These are phyloP conservation scores for Spheniscus mendiculus DNA, from an alignment of 2,113 vertebrate genomes.

Conservation along the genomic window DNA sequence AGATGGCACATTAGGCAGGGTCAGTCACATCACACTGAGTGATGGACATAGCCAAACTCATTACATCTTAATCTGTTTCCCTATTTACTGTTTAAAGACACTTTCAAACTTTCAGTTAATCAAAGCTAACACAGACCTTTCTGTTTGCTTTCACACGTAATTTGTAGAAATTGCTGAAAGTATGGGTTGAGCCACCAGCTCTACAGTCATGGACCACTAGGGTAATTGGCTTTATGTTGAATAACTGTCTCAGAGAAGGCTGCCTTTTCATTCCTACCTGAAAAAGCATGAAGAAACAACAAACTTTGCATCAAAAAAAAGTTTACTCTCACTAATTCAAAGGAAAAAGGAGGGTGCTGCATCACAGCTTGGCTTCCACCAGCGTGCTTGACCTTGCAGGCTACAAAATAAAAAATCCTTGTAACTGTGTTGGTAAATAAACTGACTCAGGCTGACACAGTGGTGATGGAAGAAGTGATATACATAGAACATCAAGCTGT, in stretches of 20 bases:
- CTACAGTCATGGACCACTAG: accelerated
- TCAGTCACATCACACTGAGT: not conserved
- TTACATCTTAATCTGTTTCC: not conserved
- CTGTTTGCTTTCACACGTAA: not conserved
- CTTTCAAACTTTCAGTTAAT: not conserved
- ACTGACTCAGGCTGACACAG: not conserved
- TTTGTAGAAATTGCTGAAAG: not conserved
- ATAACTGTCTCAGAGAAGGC: not conserved
- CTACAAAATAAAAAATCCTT: not conserved
- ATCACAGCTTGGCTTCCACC: not conserved
- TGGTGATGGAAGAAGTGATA: conserved; percentile 28
- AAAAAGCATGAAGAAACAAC: not conserved
- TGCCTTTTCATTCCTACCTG: not conserved
- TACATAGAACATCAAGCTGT: conserved; percentile 4
- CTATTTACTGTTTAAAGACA: not conserved
- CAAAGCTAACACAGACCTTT: not conserved
- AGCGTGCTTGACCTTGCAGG: not conserved
- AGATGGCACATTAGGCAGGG: not conserved
- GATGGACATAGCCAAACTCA: not conserved
- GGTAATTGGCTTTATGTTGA: not conserved
- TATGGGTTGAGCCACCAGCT: not conserved
- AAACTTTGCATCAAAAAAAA: not conserved
- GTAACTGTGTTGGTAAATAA: not conserved
- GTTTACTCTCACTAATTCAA: not conserved
- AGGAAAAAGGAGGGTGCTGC: not conserved